Evolutionary conservation across 2,888 invertebrate species (phyloP).

Genomic region (Lithosia quadra): DNA sequence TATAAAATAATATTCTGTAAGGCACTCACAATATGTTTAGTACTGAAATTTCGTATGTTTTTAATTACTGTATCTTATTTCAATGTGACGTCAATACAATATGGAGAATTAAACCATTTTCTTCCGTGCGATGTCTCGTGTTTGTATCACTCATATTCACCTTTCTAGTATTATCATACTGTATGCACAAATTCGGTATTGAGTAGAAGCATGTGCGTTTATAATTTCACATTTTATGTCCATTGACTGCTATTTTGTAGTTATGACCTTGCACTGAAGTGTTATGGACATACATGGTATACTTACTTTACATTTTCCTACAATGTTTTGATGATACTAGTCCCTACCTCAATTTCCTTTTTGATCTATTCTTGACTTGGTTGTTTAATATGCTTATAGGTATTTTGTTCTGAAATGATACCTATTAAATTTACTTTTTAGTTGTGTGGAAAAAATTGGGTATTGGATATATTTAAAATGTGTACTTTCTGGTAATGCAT

Average conservation of each 20-base stretch:
- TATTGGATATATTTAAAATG: background rate
- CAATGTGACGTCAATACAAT: conserved; percentile 57
- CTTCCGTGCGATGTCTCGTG: conserved; percentile 30
- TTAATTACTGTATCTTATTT: conserved; percentile 32
- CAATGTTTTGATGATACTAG: conserved; percentile 31
- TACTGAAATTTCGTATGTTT: conserved; percentile 17
- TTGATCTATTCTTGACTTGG: background rate
- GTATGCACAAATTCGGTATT: background rate
- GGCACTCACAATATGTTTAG: background rate
- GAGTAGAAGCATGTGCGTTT: background rate
- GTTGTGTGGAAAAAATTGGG: too few species aligned
- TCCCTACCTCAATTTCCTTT: background rate
- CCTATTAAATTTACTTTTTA: background rate
- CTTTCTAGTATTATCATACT: conserved; percentile 21
- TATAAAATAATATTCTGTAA: conserved; percentile 18
- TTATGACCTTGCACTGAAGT: conserved; percentile 42
- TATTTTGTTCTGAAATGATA: background rate
- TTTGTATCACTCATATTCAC: conserved; percentile 24
- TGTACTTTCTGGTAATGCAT: too few species aligned
- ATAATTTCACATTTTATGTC: background rate
- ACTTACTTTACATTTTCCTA: background rate
- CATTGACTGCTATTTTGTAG: background rate
- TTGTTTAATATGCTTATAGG: background rate
- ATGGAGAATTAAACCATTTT: conserved; percentile 50
- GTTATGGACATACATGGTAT: conserved; percentile 20